Evolutionary conservation across 2,113 vertebrate genomes (phyloP).

Genomic region (Eolophus roseicapilla): DNA sequence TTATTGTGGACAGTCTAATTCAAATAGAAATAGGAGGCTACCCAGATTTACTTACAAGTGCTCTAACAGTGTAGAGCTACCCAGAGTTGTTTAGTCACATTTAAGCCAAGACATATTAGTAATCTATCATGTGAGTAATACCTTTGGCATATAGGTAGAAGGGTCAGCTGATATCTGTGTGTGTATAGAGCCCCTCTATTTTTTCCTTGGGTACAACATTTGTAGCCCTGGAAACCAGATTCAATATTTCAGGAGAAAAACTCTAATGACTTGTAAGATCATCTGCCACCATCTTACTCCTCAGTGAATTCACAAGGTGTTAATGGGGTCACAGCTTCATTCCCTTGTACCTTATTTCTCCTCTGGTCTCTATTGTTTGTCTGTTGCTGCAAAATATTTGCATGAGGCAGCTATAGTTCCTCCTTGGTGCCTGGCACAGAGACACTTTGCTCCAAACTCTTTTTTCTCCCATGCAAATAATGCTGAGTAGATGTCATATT

Average conservation of each 20-base stretch:
- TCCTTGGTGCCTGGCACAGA: neutral
- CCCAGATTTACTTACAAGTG: neutral
- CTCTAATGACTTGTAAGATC: neutral
- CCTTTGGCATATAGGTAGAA: neutral
- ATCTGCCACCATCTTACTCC: neutral
- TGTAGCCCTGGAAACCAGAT: neutral
- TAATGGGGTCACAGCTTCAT: neutral
- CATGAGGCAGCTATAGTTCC: fast-evolving
- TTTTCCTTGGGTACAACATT: neutral
- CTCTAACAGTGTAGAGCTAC: neutral
- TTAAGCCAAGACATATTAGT: neutral
- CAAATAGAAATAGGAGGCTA: neutral
- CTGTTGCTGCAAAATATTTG: neutral
- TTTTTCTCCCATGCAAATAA: neutral
- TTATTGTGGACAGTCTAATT: neutral
- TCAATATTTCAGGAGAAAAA: neutral
- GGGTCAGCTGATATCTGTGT: neutral
- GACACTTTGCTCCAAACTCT: neutral
- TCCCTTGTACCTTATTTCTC: neutral
- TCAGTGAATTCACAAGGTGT: neutral
- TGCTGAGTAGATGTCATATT: neutral
- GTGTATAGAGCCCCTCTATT: neutral
- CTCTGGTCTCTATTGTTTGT: neutral
- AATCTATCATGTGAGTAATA: neutral
- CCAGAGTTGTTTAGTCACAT: neutral